These are phyloP conservation scores for Synergus umbraculus DNA, from an alignment of 2,888 invertebrate species.

Conservation along the genomic window DNA sequence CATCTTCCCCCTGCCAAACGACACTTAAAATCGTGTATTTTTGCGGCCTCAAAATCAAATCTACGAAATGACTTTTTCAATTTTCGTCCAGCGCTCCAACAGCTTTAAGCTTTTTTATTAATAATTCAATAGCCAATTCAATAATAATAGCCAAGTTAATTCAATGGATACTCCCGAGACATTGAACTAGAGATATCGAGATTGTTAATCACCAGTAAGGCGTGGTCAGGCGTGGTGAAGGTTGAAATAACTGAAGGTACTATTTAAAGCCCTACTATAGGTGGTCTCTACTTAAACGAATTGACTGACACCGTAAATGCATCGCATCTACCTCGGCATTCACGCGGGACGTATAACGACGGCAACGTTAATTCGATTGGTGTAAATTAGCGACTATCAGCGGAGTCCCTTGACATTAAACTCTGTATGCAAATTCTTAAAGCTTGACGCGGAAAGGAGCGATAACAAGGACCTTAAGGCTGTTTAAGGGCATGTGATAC, in stretches of 20 bases:
- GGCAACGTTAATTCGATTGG: conserved; percentile 53
- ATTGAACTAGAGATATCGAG: conserved; percentile 9
- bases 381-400: neutral
- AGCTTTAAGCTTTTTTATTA: too few species aligned
- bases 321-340: neutral
- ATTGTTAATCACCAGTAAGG: conserved; percentile 7
- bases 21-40: too few species aligned
- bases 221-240: neutral
- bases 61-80: too few species aligned
- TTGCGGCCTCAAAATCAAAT: too few species aligned
- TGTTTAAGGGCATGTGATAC: too few species aligned
- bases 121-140: too few species aligned
- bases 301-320: neutral
- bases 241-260: conserved; percentile 21
- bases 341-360: conserved; percentile 18
- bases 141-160: neutral
- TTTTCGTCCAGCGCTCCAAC: too few species aligned
- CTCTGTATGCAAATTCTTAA: neutral
- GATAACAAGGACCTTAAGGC: neutral
- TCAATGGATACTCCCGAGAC: conserved; percentile 13
- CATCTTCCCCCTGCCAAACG: too few species aligned
- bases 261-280: neutral
- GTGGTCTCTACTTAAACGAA: neutral
- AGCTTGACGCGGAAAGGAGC: too few species aligned
- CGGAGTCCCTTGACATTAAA: conserved; percentile 26